These are phyloP conservation scores for Dinothrombium tinctorium DNA, from an alignment of 1,140 invertebrate genomes.

Conservation along the genomic window DNA sequence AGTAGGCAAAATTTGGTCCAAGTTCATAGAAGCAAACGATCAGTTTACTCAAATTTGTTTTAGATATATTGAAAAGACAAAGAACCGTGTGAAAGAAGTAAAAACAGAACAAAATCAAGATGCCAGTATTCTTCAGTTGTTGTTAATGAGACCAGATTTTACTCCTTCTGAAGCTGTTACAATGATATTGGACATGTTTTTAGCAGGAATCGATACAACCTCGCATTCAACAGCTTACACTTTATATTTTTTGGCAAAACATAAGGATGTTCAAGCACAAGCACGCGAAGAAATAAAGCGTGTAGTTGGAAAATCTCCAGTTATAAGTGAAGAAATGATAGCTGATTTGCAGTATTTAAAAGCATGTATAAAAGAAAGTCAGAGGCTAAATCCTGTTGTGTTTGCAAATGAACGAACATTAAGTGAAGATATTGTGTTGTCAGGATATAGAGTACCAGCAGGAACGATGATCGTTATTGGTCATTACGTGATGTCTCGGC, in stretches of 20 bases:
- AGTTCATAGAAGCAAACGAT: background rate
- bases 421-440: slow-evolving; percentile 18
- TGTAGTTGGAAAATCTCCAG: slow-evolving; percentile 2
- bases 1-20: background rate
- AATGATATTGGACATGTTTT: slow-evolving; percentile 50
- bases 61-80: background rate
- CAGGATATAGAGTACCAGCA: slow-evolving; percentile 17
- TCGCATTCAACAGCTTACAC: slow-evolving; percentile 21
- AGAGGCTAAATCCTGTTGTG: slow-evolving; percentile 9
- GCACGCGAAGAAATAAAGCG: slow-evolving; percentile 21
- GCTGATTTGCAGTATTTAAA: slow-evolving; percentile 13
- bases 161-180: slow-evolving; percentile 39
- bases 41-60: background rate
- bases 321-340: slow-evolving; percentile 1
- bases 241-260: slow-evolving; percentile 21
- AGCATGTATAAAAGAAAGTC: slow-evolving; percentile 17
- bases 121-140: background rate
- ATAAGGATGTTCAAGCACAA: slow-evolving; percentile 21
- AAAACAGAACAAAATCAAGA: background rate
- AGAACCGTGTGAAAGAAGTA: background rate
- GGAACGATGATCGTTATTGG: slow-evolving; percentile 22
- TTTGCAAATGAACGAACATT: background rate
- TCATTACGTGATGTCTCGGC: slow-evolving; percentile 32
- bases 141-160: background rate
- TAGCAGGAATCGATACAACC: slow-evolving; percentile 61